Evolutionary conservation across 2,113 vertebrate species (phyloP).

Genomic region (Strigops habroptila): DNA sequence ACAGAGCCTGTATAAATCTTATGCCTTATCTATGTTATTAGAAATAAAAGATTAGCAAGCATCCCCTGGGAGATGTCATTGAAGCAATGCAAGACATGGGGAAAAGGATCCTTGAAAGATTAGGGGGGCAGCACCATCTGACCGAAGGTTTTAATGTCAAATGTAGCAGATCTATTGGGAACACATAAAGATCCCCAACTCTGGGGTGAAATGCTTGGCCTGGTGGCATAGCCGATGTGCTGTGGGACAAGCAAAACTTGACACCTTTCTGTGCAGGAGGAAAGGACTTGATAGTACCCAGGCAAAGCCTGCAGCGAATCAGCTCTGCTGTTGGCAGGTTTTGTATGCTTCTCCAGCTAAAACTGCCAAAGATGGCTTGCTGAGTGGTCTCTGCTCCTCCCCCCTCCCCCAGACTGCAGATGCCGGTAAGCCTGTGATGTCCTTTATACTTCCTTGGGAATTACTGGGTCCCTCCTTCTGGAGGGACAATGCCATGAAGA

Average conservation of each 20-base stretch:
- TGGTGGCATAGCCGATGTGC: rapidly evolving
- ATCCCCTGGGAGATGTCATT: neutral
- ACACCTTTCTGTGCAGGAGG: neutral
- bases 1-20: neutral
- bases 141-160: neutral
- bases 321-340: neutral
- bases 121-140: neutral
- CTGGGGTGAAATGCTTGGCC: neutral
- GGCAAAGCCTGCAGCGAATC: neutral
- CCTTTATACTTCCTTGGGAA: neutral
- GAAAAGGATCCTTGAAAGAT: neutral
- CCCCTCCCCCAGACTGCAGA: neutral
- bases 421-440: rapidly evolving
- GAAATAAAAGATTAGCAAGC: neutral
- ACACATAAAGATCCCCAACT: neutral
- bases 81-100: neutral
- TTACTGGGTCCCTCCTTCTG: neutral
- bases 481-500: rapidly evolving
- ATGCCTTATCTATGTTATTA: neutral
- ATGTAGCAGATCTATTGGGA: neutral
- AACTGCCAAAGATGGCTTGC: neutral
- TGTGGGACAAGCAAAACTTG: neutral
- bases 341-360: neutral
- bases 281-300: neutral
- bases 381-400: neutral